Conservation (phyloP, 2,888 invertebrate species). For the Aricia artaxerxes region DNA sequence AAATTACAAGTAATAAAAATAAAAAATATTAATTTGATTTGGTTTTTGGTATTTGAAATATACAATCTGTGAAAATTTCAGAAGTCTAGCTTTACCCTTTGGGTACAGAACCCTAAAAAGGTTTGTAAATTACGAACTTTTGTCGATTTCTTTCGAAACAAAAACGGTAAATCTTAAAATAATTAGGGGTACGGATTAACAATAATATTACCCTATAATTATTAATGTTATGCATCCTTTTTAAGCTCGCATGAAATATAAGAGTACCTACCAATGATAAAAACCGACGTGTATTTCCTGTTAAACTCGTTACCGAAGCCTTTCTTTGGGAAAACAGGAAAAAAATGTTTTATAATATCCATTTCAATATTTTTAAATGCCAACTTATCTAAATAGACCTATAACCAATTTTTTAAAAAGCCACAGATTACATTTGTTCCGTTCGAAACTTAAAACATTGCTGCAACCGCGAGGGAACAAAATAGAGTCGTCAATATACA, state of each 20-base stretch:
- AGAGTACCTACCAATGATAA: neutral
- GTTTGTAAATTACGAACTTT: too few species aligned
- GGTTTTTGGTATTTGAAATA: too few species aligned
- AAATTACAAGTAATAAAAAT: too few species aligned
- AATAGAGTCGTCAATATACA: constrained; percentile 64
- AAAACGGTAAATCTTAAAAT: too few species aligned
- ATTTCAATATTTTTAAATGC: neutral
- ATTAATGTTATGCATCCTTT: neutral
- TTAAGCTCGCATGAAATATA: neutral
- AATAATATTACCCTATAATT: too few species aligned
- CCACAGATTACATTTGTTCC: neutral
- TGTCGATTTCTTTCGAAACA: too few species aligned
- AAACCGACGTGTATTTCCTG: neutral
- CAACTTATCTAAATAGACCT: neutral
- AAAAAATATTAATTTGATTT: too few species aligned
- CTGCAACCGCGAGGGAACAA: constrained; percentile 51
- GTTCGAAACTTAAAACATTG: constrained; percentile 40
- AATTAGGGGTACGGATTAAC: too few species aligned
- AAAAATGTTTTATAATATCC: neutral
- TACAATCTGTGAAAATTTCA: too few species aligned
- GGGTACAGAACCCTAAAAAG: too few species aligned
- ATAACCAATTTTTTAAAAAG: neutral
- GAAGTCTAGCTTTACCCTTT: too few species aligned
- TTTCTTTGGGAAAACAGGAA: neutral
- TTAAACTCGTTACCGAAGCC: neutral